Conservation (phyloP, 2,888 invertebrate species). For the Theretra japonica region DNA sequence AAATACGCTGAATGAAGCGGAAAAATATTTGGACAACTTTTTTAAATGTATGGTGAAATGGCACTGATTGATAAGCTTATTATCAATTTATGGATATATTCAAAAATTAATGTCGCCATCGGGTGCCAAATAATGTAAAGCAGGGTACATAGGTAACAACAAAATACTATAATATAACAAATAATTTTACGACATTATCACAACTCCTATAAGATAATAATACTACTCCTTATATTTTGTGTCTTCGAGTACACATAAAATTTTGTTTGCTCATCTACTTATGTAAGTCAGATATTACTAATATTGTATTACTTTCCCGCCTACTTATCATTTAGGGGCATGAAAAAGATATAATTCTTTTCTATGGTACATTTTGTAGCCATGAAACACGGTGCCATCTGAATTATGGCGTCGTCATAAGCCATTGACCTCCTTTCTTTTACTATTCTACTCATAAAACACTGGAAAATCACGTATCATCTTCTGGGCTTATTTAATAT, state of each 20-base stretch:
- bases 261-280: background rate
- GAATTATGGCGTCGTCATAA: constrained; percentile 44
- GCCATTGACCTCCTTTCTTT: constrained; percentile 61
- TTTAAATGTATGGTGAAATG: too few relatives aligned
- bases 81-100: too few relatives aligned
- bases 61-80: too few relatives aligned
- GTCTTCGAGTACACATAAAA: constrained; percentile 11
- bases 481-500: constrained; percentile 42
- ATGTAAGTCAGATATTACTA: constrained; percentile 2
- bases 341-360: constrained; percentile 22
- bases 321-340: background rate
- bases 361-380: constrained; percentile 30
- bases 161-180: too few relatives aligned
- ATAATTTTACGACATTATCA: too few relatives aligned
- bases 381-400: constrained; percentile 39
- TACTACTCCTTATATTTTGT: background rate
- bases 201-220: too few relatives aligned
- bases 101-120: too few relatives aligned
- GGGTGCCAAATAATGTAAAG: too few relatives aligned
- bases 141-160: too few relatives aligned
- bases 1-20: background rate
- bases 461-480: constrained; percentile 50
- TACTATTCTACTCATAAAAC: constrained; percentile 60
- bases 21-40: background rate
- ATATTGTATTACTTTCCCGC: background rate